Percentiles rank a stretch among this genome's conserved stretches.
Evolutionary conservation across 2,113 vertebrate species (phyloP).

Genomic region (Alexandromys fortis): DNA sequence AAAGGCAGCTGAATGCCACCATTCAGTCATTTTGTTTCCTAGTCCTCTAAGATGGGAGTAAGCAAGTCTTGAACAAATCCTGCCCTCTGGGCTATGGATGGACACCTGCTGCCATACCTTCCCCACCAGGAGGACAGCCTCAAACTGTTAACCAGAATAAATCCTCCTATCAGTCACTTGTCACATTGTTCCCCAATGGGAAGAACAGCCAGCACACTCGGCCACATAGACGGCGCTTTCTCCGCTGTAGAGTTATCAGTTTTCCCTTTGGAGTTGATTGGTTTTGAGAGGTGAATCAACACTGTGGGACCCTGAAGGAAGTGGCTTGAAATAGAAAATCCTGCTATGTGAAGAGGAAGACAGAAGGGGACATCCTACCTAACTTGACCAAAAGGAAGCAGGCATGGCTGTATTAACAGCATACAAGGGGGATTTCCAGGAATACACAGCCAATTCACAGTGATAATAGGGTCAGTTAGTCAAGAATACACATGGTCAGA

Average conservation of each 20-base stretch:
- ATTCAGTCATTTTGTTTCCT: not conserved
- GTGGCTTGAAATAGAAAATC: not conserved
- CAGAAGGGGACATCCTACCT: fast-evolving
- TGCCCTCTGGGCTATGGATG: no score
- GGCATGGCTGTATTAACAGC: no score
- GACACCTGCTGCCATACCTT: not conserved
- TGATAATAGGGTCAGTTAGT: not conserved
- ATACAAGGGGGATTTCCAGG: not conserved
- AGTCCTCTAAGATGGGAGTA: not conserved
- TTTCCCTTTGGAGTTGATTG: not conserved
- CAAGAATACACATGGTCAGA: not conserved
- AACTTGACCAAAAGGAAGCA: not conserved
- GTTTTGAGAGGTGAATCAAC: no score
- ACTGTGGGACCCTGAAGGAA: not conserved
- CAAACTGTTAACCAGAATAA: not conserved
- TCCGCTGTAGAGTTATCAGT: not conserved
- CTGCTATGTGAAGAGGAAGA: no score
- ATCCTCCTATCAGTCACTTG: not conserved
- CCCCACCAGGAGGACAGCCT: not conserved
- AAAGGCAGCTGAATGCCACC: not conserved
- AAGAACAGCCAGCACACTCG: no score
- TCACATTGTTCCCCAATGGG: not conserved
- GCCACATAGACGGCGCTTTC: not conserved
- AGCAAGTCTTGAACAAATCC: not conserved
- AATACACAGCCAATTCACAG: not conserved